Evolutionary conservation across 2,888 invertebrate genomes (phyloP).

Genomic region (Julus scanicus): DNA sequence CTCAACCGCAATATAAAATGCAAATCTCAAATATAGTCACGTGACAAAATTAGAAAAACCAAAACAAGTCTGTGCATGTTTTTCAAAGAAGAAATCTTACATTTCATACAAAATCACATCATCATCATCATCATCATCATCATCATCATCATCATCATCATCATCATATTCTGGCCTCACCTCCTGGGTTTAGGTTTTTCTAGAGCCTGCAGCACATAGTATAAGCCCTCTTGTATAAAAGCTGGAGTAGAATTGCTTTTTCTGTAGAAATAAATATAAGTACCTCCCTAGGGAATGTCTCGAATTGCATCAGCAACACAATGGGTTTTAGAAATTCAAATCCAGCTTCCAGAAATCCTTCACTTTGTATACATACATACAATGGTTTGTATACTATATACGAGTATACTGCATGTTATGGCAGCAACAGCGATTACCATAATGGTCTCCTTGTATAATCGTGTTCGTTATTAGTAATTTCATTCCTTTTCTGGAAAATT

Average conservation of each 20-base stretch:
- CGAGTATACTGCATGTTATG: no score
- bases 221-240: background rate
- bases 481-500: background rate
- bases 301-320: slow-evolving; percentile 1
- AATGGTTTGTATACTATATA: no score
- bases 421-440: background rate
- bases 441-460: background rate
- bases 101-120: no score
- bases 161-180: background rate
- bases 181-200: background rate
- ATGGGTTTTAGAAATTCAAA: background rate
- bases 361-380: no score
- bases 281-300: background rate
- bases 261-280: background rate
- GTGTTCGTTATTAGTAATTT: background rate
- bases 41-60: no score
- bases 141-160: no score
- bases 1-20: no score
- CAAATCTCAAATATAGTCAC: no score
- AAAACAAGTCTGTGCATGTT: no score
- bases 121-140: no score
- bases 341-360: background rate
- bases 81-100: no score
- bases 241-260: background rate
- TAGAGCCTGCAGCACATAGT: background rate